Conservation (phyloP, 2,113 vertebrate species). For the Clinocottus analis region DNA sequence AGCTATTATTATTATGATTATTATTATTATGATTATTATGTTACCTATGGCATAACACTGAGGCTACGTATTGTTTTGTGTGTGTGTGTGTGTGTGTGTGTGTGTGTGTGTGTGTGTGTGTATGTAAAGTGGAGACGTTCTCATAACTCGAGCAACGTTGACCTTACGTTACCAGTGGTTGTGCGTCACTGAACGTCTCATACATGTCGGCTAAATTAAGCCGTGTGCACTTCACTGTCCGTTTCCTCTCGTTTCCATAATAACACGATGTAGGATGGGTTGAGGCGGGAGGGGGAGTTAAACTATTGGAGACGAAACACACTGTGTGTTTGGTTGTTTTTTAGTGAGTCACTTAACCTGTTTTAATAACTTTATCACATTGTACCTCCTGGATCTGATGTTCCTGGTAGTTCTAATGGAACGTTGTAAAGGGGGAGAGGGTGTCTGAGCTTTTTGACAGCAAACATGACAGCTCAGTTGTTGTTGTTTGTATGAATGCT, state of each 20-base stretch:
- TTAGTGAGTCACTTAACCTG: slow-evolving; percentile 3
- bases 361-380: background rate
- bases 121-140: background rate
- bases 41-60: background rate
- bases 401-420: slow-evolving; percentile 16
- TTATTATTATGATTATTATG: too few relatives aligned
- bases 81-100: slow-evolving; percentile 7
- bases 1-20: too few relatives aligned
- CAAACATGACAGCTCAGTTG: background rate
- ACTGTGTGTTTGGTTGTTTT: background rate
- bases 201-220: background rate
- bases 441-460: background rate
- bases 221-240: background rate
- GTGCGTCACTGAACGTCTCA: background rate
- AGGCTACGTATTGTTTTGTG: background rate
- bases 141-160: background rate
- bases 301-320: background rate
- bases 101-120: slow-evolving; percentile 5
- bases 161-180: background rate
- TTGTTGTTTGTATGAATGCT: background rate
- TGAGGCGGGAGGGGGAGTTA: too few relatives aligned
- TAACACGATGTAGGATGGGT: too few relatives aligned
- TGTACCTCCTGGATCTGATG: slow-evolving; percentile 1
- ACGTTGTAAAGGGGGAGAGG: too few relatives aligned
- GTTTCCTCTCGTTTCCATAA: background rate